phyloP scores from a whole-genome alignment of 2,797 vertebrate genomes.

The Dromococcyx pavoninus region DNA sequence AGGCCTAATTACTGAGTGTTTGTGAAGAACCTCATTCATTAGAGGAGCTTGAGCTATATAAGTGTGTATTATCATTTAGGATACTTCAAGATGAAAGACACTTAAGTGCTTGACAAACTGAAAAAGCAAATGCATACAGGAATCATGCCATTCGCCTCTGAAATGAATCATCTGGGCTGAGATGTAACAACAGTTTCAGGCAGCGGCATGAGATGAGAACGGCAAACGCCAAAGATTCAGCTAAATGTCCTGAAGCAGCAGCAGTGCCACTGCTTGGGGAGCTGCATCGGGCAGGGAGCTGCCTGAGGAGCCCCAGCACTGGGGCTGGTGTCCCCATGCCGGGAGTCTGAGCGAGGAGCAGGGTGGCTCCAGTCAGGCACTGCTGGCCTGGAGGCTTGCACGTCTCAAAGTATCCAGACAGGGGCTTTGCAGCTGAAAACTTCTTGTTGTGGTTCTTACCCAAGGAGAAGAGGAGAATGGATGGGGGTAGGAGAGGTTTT shows the following conservation, averaged over 20 bases:
- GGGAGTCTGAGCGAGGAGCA: neutral
- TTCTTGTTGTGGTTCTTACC: accelerated
- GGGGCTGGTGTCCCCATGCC: accelerated
- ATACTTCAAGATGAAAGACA: conserved; percentile 67
- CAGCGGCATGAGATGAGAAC: accelerated
- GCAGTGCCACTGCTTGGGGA: accelerated
- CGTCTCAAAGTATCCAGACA: neutral
- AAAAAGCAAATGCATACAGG: conserved; percentile 53
- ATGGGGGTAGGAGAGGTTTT: neutral
- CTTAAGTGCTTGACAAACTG: conserved; percentile 64
- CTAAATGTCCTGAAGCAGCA: neutral
- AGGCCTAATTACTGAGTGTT: conserved; percentile 50
- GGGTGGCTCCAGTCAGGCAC: accelerated
- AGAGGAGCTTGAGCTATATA: conserved; percentile 49
- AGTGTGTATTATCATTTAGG: conserved; percentile 59
- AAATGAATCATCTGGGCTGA: conserved; percentile 53
- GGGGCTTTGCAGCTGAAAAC: neutral
- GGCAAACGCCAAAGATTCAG: neutral
- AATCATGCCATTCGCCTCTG: neutral
- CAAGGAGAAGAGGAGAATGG: neutral
- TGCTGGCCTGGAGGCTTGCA: accelerated
- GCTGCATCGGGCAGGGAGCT: accelerated
- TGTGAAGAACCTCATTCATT: conserved; percentile 60
- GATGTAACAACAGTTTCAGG: neutral
- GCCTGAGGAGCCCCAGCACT: neutral